These are phyloP conservation scores for Gambelia wislizenii DNA, from an alignment of 2,797 vertebrate species.

Conservation along the genomic window DNA sequence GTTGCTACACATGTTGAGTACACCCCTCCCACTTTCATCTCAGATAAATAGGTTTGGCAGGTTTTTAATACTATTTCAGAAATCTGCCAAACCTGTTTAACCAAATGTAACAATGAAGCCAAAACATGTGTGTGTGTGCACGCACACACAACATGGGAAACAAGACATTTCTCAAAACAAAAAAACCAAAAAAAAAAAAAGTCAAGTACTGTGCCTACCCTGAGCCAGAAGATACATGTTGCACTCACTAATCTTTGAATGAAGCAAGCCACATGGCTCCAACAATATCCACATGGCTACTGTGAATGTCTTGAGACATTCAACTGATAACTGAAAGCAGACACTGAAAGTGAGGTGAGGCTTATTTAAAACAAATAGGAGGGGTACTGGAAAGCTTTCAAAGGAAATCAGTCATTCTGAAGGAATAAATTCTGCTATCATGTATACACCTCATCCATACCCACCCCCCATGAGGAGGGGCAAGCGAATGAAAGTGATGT, in stretches of 20 bases:
- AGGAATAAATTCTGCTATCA: neutral
- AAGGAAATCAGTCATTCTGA: neutral
- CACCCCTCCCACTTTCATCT: neutral
- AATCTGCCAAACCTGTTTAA: neutral
- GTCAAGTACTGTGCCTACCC: neutral
- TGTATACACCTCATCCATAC: neutral
- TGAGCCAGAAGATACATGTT: neutral
- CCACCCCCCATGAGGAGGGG: neutral
- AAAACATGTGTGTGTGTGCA: neutral
- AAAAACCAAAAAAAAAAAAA: no score
- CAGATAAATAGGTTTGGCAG: neutral
- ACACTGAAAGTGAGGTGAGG: neutral
- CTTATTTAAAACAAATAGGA: neutral
- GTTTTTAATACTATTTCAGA: neutral
- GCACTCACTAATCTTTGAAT: neutral
- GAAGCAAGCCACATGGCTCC: neutral
- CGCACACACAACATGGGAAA: neutral
- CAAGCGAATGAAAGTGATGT: neutral
- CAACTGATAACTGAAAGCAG: neutral
- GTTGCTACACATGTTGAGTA: neutral
- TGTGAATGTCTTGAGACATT: slow-evolving; percentile 3
- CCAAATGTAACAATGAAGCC: neutral
- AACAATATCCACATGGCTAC: neutral
- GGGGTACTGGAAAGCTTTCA: neutral
- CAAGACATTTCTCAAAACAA: neutral